phyloP scores from a whole-genome alignment of 2,113 vertebrate genomes.

The Uria lomvia region DNA sequence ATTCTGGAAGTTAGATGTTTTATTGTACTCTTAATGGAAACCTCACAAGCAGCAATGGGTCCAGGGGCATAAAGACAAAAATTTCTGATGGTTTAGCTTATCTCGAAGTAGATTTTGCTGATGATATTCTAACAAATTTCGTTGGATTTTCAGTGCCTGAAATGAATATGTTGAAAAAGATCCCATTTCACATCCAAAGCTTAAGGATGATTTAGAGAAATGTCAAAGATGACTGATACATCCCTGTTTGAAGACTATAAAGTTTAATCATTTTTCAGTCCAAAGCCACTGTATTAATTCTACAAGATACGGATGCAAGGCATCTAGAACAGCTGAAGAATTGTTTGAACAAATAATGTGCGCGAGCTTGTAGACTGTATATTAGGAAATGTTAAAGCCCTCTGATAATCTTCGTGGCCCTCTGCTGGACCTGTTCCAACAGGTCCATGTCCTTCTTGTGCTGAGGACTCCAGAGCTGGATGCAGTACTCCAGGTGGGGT shows the following conservation, averaged over 20 bases:
- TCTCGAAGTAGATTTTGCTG: constrained; percentile 86
- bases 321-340: constrained; percentile 73
- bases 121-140: constrained; percentile 82
- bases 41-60: constrained; percentile 77
- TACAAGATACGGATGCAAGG: constrained; percentile 70
- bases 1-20: constrained; percentile 87
- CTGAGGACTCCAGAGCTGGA: too few relatives aligned
- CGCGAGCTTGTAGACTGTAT: neutral
- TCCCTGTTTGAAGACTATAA: constrained; percentile 86
- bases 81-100: constrained; percentile 93
- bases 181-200: constrained; percentile 69
- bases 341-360: constrained; percentile 61
- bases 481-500: too few relatives aligned
- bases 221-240: constrained; percentile 87
- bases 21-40: constrained; percentile 93
- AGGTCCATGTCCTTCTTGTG: too few relatives aligned
- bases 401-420: too few relatives aligned
- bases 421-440: too few relatives aligned
- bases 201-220: constrained; percentile 79
- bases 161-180: constrained; percentile 76
- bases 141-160: constrained; percentile 90
- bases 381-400: neutral
- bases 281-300: constrained; percentile 74
- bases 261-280: constrained; percentile 62
- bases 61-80: constrained; percentile 84